Evolutionary conservation across 2,888 invertebrate species (phyloP).

Genomic region (Catocala nupta): DNA sequence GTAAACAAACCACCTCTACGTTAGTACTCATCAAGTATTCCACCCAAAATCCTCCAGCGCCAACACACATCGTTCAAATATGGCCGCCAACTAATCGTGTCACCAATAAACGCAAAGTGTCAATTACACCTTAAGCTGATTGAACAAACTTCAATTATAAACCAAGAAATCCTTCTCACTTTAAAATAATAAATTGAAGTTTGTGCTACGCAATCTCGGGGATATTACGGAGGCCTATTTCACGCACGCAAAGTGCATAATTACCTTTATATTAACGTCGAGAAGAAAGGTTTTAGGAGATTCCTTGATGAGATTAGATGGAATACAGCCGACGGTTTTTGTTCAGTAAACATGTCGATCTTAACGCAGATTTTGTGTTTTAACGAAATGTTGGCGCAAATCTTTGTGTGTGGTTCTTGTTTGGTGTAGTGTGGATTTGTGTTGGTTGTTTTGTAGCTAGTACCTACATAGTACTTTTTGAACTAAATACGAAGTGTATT

Average conservation of each 20-base stretch:
- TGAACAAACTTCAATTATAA: conserved; percentile 16
- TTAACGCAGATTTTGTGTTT: conserved; percentile 22
- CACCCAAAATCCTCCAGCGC: neutral
- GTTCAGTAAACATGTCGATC: conserved; percentile 32
- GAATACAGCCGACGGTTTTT: conserved; percentile 58
- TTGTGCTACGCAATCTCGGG: conserved; percentile 64
- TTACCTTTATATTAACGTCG: conserved; percentile 79
- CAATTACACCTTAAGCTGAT: conserved; percentile 1
- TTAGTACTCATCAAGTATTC: conserved; percentile 1
- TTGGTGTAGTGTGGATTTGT: neutral
- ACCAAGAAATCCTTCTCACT: conserved; percentile 5
- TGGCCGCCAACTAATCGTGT: too few species aligned
- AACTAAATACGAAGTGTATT: too few species aligned
- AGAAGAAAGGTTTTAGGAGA: conserved; percentile 48
- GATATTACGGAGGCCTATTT: conserved; percentile 67
- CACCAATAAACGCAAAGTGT: too few species aligned
- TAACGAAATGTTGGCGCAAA: conserved; percentile 15
- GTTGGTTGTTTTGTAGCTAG: neutral
- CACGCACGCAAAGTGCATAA: conserved; percentile 80
- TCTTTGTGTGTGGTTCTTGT: neutral
- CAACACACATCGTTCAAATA: conserved; percentile 5
- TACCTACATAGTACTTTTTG: too few species aligned
- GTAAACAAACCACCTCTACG: too few species aligned
- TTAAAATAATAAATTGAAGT: conserved; percentile 23
- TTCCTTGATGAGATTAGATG: conserved; percentile 62